These are phyloP conservation scores for Epizoanthus rinbou DNA, from an alignment of 92 coral and sea anemone species.

Conservation along the genomic window DNA sequence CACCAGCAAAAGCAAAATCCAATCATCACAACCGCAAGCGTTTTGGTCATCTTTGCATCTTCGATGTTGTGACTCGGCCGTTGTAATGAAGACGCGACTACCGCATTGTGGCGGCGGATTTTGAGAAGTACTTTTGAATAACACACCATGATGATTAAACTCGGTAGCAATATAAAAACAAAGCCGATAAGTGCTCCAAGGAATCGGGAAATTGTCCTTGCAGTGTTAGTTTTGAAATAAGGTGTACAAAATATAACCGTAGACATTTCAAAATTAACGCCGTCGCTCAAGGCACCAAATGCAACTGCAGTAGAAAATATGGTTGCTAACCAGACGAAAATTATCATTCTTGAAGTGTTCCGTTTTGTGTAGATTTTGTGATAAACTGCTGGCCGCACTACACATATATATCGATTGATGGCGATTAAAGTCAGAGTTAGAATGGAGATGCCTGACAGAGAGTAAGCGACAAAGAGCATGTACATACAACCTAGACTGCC, in stretches of 20 bases:
- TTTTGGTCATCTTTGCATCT: constrained; percentile 59
- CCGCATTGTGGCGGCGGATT: not conserved
- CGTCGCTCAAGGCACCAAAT: constrained; percentile 63
- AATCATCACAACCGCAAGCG: constrained; percentile 41
- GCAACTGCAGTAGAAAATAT: constrained; percentile 56
- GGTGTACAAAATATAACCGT: too few relatives aligned
- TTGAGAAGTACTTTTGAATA: not conserved
- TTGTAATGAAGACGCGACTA: not conserved
- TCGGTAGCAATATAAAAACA: too few relatives aligned
- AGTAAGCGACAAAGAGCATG: constrained; percentile 54
- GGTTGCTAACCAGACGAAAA: constrained; percentile 57
- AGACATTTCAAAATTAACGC: too few relatives aligned
- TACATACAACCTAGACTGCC: constrained; percentile 56
- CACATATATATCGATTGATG: constrained; percentile 63
- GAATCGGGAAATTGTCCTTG: too few relatives aligned
- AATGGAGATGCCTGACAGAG: constrained; percentile 65
- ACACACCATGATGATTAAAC: too few relatives aligned
- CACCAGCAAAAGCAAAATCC: too few relatives aligned
- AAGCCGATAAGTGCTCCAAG: too few relatives aligned
- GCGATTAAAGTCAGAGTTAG: constrained; percentile 70
- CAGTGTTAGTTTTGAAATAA: too few relatives aligned
- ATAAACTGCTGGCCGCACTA: constrained; percentile 66
- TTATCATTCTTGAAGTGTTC: constrained; percentile 37
- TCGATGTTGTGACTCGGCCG: constrained; percentile 4
- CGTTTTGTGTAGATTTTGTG: constrained; percentile 27